Percentiles rank a stretch among this genome's conserved stretches.
Evolutionary conservation across 2,888 invertebrate genomes (phyloP).

Genomic region (Fabriciana adippe): DNA sequence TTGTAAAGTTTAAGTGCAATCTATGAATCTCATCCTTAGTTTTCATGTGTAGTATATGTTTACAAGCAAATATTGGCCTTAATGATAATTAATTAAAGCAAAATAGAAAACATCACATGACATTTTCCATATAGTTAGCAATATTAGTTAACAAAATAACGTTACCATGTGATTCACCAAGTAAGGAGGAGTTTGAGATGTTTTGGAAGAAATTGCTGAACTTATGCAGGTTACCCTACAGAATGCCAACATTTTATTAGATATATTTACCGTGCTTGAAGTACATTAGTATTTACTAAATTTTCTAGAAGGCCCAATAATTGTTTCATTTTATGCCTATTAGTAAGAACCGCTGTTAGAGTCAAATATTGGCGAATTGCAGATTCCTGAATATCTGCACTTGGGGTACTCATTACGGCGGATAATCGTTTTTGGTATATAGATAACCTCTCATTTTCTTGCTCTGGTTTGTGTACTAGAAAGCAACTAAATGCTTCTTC

Average conservation of each 20-base stretch:
- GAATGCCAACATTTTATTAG: neutral
- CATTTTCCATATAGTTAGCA: too few relatives aligned
- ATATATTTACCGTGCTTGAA: slow-evolving; percentile 86
- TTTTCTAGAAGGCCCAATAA: slow-evolving; percentile 89
- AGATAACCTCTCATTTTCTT: slow-evolving; percentile 85
- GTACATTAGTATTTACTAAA: slow-evolving; percentile 86
- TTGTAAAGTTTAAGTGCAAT: too few relatives aligned
- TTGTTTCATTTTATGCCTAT: slow-evolving; percentile 88
- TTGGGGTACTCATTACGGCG: slow-evolving; percentile 84
- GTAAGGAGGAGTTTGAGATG: too few relatives aligned
- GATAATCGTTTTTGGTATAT: slow-evolving; percentile 87
- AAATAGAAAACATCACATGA: too few relatives aligned
- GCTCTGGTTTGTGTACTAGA: slow-evolving; percentile 88
- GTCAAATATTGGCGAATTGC: slow-evolving; percentile 89
- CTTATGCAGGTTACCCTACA: neutral
- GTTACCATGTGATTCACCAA: too few relatives aligned
- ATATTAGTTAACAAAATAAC: too few relatives aligned
- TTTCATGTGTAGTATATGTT: too few relatives aligned
- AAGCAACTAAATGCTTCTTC: slow-evolving; percentile 96
- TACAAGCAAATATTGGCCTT: too few relatives aligned
- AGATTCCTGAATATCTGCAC: slow-evolving; percentile 88
- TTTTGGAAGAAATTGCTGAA: too few relatives aligned
- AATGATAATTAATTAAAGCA: too few relatives aligned
- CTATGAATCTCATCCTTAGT: too few relatives aligned
- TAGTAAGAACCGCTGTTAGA: slow-evolving; percentile 87